Percentiles rank a stretch among this genome's conserved stretches.
phyloP scores from a whole-genome alignment of 2,888 invertebrate genomes.

The Morinoia aosen region DNA sequence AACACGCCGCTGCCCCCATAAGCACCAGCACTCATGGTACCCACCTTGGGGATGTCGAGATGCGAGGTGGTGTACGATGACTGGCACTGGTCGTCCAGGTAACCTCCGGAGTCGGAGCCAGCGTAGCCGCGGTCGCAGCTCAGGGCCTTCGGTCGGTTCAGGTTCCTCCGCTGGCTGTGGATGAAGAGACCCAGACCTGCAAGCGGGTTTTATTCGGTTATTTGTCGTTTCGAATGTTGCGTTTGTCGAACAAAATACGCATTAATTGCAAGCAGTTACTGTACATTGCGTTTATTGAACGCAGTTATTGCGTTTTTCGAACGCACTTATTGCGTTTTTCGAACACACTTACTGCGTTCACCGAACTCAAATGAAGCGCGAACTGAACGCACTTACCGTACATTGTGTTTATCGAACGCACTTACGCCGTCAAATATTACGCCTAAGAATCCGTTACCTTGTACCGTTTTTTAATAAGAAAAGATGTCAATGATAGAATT shows the following conservation, averaged over 20 bases:
- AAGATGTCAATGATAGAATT: too few relatives aligned
- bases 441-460: too few relatives aligned
- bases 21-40: too few relatives aligned
- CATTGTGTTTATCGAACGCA: too few relatives aligned
- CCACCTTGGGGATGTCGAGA: conserved; percentile 66
- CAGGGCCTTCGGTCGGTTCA: conserved; percentile 65
- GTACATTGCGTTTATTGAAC: too few relatives aligned
- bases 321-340: not conserved
- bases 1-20: too few relatives aligned
- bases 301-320: not conserved
- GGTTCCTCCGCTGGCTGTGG: conserved; percentile 57
- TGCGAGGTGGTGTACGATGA: conserved; percentile 67
- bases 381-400: too few relatives aligned
- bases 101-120: conserved; percentile 66
- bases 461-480: too few relatives aligned
- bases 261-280: too few relatives aligned
- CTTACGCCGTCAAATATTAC: too few relatives aligned
- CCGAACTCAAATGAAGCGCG: not conserved
- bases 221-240: too few relatives aligned
- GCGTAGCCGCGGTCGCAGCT: conserved; percentile 64
- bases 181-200: conserved; percentile 62
- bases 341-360: not conserved
- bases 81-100: conserved; percentile 67
- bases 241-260: not conserved
- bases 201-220: not conserved